phyloP scores from a whole-genome alignment of 2,888 invertebrate genomes.

The Tipula vernalis region DNA sequence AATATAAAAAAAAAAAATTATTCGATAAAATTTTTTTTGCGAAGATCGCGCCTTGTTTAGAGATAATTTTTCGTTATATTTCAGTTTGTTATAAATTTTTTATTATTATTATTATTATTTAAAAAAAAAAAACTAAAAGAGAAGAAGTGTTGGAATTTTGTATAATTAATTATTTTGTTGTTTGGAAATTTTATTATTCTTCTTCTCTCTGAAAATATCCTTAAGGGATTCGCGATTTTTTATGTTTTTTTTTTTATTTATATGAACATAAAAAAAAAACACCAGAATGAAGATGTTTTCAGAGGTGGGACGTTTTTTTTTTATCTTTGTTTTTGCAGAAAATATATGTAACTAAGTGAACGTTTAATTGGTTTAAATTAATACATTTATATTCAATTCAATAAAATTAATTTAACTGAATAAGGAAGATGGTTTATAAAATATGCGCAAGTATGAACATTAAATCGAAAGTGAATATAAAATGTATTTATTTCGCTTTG shows the following conservation, averaged over 20 bases:
- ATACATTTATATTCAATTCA: neutral
- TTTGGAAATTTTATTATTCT: conserved; percentile 1
- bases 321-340: neutral
- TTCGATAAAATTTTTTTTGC: neutral
- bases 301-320: neutral
- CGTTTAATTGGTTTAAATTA: neutral
- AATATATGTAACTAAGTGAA: neutral
- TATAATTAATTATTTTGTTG: conserved; percentile 10
- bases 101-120: neutral
- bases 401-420: neutral
- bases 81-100: neutral
- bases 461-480: too few species aligned
- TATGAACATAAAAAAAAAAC: neutral
- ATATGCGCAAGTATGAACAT: neutral
- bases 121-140: neutral
- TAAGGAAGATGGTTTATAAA: neutral
- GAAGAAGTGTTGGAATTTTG: conserved; percentile 8
- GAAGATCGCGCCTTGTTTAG: conserved; percentile 9
- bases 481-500: too few species aligned
- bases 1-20: neutral
- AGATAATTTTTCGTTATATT: neutral
- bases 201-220: neutral
- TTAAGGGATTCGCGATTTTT: neutral
- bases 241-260: neutral
- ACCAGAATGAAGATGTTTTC: neutral